Conservation (phyloP, 2,888 invertebrate species). For the Ommatoiulus sabulosus region DNA sequence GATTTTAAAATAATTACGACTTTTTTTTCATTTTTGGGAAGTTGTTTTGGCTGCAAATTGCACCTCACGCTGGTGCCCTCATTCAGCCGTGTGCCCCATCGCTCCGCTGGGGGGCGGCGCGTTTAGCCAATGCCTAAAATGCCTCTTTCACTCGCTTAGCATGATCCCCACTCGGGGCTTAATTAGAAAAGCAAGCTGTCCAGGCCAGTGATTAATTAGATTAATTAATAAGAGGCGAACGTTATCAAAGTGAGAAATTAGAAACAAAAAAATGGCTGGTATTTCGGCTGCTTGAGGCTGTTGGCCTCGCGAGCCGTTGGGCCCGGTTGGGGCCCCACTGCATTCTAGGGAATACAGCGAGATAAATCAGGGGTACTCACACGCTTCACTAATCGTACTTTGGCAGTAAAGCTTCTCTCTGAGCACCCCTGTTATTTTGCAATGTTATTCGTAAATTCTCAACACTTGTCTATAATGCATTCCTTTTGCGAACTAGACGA, state of each 20-base stretch:
- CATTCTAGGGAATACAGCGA: too few species aligned
- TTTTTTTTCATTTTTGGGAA: not conserved
- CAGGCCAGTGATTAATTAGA: not conserved
- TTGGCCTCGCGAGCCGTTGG: not conserved
- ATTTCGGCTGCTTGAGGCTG: not conserved
- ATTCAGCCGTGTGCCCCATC: not conserved
- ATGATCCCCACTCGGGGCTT: slow-evolving; percentile 19
- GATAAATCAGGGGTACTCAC: too few species aligned
- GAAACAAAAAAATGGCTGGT: not conserved
- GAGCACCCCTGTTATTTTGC: too few species aligned
- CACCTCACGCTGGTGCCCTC: not conserved
- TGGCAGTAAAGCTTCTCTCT: too few species aligned
- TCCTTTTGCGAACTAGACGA: too few species aligned
- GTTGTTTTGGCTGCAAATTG: slow-evolving; percentile 2
- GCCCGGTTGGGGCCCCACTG: too few species aligned
- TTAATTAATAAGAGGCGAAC: not conserved
- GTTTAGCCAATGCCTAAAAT: slow-evolving; percentile 10
- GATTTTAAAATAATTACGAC: slow-evolving; percentile 19
- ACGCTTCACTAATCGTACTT: too few species aligned
- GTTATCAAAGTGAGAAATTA: not conserved
- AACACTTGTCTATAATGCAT: too few species aligned
- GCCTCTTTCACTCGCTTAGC: slow-evolving; percentile 19
- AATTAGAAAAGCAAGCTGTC: slow-evolving; percentile 19
- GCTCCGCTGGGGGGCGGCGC: slow-evolving; percentile 1
- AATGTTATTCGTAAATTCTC: too few species aligned